Evolutionary conservation across 2,888 invertebrate species (phyloP).

Genomic region (Stomorhina lunata): DNA sequence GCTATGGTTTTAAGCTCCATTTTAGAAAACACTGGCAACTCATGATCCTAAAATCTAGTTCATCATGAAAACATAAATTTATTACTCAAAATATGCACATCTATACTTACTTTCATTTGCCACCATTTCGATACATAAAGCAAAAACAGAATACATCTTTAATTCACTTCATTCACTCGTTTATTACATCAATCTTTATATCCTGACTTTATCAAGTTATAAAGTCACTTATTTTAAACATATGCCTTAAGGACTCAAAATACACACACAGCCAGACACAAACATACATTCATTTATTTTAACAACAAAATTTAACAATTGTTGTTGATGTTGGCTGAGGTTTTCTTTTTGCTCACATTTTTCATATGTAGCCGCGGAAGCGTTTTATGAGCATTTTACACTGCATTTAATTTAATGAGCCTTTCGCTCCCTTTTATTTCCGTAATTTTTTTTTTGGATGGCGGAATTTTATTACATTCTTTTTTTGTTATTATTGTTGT

Average conservation of each 20-base stretch:
- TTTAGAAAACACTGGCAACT: too few relatives aligned
- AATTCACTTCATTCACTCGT: conserved; percentile 2
- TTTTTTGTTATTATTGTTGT: conserved; percentile 4
- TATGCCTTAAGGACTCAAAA: conserved; percentile 32
- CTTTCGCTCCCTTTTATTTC: conserved; percentile 61
- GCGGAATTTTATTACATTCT: conserved; percentile 21
- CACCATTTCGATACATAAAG: background rate
- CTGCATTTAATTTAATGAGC: conserved; percentile 77
- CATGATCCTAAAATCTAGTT: too few relatives aligned
- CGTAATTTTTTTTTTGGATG: conserved; percentile 20
- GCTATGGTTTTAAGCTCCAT: too few relatives aligned
- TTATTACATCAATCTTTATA: conserved; percentile 36
- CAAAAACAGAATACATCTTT: background rate
- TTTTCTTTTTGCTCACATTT: conserved; percentile 1
- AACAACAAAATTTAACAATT: conserved; percentile 27
- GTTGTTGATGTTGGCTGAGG: conserved; percentile 3
- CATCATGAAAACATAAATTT: too few relatives aligned
- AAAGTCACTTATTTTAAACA: conserved; percentile 43
- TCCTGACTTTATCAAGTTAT: conserved; percentile 23
- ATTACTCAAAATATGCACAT: too few relatives aligned
- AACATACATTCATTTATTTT: background rate
- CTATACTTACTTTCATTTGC: background rate
- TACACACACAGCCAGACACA: background rate
- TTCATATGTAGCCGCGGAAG: conserved; percentile 59
- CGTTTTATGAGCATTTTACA: conserved; percentile 75